phyloP scores from a whole-genome alignment of 2,797 vertebrate genomes.

The Melanotaenia nigrans region DNA sequence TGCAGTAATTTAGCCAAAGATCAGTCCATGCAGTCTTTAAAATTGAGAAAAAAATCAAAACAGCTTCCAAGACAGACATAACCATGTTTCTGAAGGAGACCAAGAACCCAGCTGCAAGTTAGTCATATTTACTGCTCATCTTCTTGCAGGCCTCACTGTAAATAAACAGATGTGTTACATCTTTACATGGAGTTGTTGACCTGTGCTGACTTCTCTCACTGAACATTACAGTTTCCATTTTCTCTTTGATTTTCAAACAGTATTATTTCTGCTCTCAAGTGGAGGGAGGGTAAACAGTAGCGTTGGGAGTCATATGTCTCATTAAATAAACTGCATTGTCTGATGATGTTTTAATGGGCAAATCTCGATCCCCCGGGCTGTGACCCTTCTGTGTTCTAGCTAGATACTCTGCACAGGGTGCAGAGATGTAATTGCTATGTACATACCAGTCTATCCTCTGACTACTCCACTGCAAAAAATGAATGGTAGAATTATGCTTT shows the following conservation, averaged over 20 bases:
- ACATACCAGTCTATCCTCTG: constrained; percentile 56
- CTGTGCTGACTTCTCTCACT: constrained; percentile 46
- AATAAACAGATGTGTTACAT: constrained; percentile 57
- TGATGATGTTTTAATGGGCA: constrained; percentile 80
- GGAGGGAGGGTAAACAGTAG: constrained; percentile 73
- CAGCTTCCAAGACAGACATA: constrained; percentile 33
- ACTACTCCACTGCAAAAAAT: constrained; percentile 62
- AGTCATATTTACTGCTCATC: constrained; percentile 30
- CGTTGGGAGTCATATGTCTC: constrained; percentile 68
- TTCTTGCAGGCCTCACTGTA: constrained; percentile 34
- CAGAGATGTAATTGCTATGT: constrained; percentile 69
- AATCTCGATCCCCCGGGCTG: constrained; percentile 68
- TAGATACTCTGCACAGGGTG: constrained; percentile 40
- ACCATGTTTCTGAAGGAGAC: constrained; percentile 28
- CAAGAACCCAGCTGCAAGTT: constrained; percentile 28
- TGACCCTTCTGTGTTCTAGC: constrained; percentile 57
- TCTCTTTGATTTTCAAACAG: constrained; percentile 59
- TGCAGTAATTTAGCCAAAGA: neutral
- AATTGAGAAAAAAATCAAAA: constrained; percentile 27
- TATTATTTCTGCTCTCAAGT: constrained; percentile 67
- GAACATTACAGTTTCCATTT: constrained; percentile 58
- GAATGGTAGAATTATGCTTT: neutral
- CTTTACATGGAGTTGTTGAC: constrained; percentile 58
- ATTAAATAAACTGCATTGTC: constrained; percentile 75
- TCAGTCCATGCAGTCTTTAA: constrained; percentile 14